Evolutionary conservation across 2,797 vertebrate genomes (phyloP).

Genomic region (Halcyon badia): DNA sequence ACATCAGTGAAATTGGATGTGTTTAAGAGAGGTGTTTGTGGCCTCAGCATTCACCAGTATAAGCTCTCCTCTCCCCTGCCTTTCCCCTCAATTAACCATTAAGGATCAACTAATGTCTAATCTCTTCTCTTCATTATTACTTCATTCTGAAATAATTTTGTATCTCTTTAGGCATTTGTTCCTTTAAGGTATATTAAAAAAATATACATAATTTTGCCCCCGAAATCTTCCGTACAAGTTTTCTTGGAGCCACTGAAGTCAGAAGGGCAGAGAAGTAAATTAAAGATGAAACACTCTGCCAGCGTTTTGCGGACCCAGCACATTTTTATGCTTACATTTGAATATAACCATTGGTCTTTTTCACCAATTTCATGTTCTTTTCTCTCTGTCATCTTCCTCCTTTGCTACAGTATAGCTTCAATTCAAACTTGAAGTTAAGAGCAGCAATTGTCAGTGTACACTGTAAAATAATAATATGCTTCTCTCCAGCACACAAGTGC

Average conservation of each 20-base stretch:
- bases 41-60: not conserved
- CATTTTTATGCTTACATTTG: slow-evolving; percentile 47
- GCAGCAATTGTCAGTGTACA: slow-evolving; percentile 20
- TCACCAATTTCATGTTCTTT: not conserved
- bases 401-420: not conserved
- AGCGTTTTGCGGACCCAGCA: slow-evolving; percentile 6
- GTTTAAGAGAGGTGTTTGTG: slow-evolving; percentile 66
- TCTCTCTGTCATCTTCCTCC: slow-evolving; percentile 10
- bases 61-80: not conserved
- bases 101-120: slow-evolving; percentile 32
- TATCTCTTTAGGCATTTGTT: slow-evolving; percentile 18
- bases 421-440: slow-evolving; percentile 37
- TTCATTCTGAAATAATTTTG: slow-evolving; percentile 41
- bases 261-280: slow-evolving; percentile 48
- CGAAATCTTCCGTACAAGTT: not conserved
- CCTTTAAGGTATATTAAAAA: slow-evolving; percentile 34
- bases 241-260: slow-evolving; percentile 14
- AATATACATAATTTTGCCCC: not conserved
- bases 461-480: slow-evolving; percentile 28
- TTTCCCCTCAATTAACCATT: slow-evolving; percentile 42
- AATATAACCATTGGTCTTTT: not conserved
- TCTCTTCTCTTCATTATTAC: slow-evolving; percentile 38
- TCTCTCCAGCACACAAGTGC: slow-evolving; percentile 13
- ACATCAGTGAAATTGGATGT: slow-evolving; percentile 71
- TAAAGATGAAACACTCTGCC: slow-evolving; percentile 3